Evolutionary conservation across 2,888 invertebrate species (phyloP), one percentile per base, ranked within the genome.

Genomic region (Xestobium rufovillosum): DNA sequence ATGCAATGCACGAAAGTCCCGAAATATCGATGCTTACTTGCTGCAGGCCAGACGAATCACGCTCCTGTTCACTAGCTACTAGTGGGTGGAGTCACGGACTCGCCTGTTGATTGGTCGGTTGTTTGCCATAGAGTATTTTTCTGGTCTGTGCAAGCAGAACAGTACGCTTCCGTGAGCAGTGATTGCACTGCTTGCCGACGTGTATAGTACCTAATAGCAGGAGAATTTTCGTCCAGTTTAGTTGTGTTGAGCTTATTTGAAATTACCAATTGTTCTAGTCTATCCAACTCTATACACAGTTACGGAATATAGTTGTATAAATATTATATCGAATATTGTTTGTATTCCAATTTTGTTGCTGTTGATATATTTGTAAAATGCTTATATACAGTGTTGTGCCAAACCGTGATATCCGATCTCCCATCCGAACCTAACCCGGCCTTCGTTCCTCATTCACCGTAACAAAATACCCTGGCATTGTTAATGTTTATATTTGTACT

Each of bases 401-500:
- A 63, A 63, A 63, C 55, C 53, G 43, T 51, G 15, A 46, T 52
- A 47, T 48, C 44, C 49, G 38, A 44, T 43, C 40, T 42, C n/a
- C n/a, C n/a, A 8, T 19, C 23, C 23, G n/a, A n/a, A 8, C n/a
- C 23, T 19, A 19, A 35, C 32, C 36, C 40, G 33, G 31, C 31
- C 30, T 40, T 33, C 34, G 36, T 26, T 34, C 27, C 36, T 19
- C n/a, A n/a, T n/a, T 19, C 23, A 19, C 23, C n/a, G n/a, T 19
- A 19, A 19, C n/a, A n/a, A n/a, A n/a, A n/a, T 8, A 50, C 47
- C 51, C 48, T 51, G 47, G 54, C 53, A 51, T 57, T 58, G 57
- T 57, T 58, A 56, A 57, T 54, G 53, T 59, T 58, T 57, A 50
- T 50, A 56, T 61, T 61, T 62, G 59, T 63, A 63, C 60, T 63